Evolutionary conservation across 2,888 invertebrate genomes (phyloP).

Genomic region (Osmoderma eremita): DNA sequence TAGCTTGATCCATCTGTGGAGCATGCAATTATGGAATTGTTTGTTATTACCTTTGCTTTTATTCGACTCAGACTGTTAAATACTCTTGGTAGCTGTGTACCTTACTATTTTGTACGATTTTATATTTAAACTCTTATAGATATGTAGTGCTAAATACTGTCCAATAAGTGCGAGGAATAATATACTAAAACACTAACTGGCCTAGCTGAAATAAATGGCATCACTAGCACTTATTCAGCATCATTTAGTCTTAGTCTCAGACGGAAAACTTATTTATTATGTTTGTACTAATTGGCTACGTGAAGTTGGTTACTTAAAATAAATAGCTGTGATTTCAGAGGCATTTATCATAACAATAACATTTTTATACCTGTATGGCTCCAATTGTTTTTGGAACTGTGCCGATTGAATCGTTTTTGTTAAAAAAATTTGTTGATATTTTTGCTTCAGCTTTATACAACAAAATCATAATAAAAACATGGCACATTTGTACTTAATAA

Average conservation of each 20-base stretch:
- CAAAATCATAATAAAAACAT: conserved; percentile 3
- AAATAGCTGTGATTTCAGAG: conserved; percentile 35
- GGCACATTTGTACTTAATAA: conserved; percentile 36
- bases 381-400: conserved; percentile 3
- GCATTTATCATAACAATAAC: conserved; percentile 18
- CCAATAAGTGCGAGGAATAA: not conserved
- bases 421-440: conserved; percentile 1
- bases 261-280: conserved; percentile 13
- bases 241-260: conserved; percentile 12
- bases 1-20: conserved; percentile 4
- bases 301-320: conserved; percentile 20
- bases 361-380: conserved; percentile 7
- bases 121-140: conserved; percentile 11
- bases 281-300: conserved; percentile 10
- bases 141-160: not conserved
- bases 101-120: not conserved
- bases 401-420: not conserved
- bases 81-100: not conserved
- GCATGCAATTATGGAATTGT: conserved; percentile 13
- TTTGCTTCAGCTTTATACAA: conserved; percentile 21
- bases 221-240: conserved; percentile 3
- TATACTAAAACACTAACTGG: conserved; percentile 4
- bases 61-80: conserved; percentile 7
- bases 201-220: not conserved
- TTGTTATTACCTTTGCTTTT: not conserved